Evolutionary conservation across 1,140 invertebrate genomes (phyloP).

Genomic region (Agraylea sexmaculata): DNA sequence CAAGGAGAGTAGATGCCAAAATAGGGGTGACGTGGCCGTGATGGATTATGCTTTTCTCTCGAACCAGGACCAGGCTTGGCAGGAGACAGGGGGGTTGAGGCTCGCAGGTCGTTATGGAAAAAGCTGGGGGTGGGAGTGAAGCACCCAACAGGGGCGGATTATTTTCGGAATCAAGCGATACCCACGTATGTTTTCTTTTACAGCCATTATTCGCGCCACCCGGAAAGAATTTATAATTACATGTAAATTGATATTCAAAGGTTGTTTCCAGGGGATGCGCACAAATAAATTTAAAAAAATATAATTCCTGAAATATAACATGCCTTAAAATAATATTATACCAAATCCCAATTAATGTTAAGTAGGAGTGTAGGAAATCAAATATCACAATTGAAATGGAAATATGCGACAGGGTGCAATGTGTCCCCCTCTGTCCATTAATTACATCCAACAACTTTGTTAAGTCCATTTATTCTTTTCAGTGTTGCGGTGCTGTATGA

Average conservation of each 20-base stretch:
- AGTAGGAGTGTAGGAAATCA: background rate
- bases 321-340: too few relatives aligned
- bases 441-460: constrained; percentile 23
- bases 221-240: too few relatives aligned
- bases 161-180: constrained; percentile 22
- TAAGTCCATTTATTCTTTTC: constrained; percentile 23
- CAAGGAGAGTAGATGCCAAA: constrained; percentile 32
- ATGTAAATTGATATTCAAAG: too few relatives aligned
- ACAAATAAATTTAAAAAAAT: too few relatives aligned
- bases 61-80: too few relatives aligned
- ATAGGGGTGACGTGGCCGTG: constrained; percentile 45
- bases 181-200: too few relatives aligned
- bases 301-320: too few relatives aligned
- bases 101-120: constrained; percentile 46
- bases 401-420: too few relatives aligned
- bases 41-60: constrained; percentile 47
- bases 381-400: constrained; percentile 11
- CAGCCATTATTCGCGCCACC: too few relatives aligned
- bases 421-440: constrained; percentile 13
- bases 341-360: too few relatives aligned
- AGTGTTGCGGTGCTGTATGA: constrained; percentile 22
- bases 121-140: constrained; percentile 37
- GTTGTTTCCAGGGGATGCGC: too few relatives aligned
- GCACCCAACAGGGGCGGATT: constrained; percentile 33
- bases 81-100: constrained; percentile 39